phyloP scores from a whole-genome alignment of 2,113 vertebrate genomes.

The Phrynocephalus versicolor region DNA sequence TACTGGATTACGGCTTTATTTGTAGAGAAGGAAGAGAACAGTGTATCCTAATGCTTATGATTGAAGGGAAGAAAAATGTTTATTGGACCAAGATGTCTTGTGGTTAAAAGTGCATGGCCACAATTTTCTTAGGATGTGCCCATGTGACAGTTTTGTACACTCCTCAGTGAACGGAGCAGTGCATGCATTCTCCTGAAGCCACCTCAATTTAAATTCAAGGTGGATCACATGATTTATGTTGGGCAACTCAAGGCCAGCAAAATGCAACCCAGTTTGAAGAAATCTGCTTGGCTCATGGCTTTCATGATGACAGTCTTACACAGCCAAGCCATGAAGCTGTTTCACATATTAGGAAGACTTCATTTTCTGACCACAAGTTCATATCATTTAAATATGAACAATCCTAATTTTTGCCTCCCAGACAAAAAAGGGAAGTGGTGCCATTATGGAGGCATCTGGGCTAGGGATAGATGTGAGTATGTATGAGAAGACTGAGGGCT shows the following conservation, averaged over 20 bases:
- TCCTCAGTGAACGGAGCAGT: neutral
- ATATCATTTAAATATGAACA: neutral
- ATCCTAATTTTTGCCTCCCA: neutral
- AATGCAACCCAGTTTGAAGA: neutral
- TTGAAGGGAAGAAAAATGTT: neutral
- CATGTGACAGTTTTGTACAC: neutral
- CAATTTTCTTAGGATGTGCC: neutral
- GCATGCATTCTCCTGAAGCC: neutral
- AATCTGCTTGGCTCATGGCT: neutral
- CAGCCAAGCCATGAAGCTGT: neutral
- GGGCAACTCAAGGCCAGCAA: neutral
- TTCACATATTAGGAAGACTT: neutral
- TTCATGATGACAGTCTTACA: neutral
- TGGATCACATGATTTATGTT: neutral
- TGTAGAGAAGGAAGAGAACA: neutral
- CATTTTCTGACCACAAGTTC: neutral
- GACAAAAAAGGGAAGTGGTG: neutral
- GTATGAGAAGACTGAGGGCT: neutral
- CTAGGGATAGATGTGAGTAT: neutral
- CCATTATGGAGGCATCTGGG: constrained; percentile 17
- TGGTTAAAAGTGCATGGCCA: neutral
- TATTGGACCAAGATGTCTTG: neutral
- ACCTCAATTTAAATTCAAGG: neutral
- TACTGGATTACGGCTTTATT: neutral
- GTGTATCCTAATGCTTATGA: neutral